Evolutionary conservation across 2,113 vertebrate genomes (phyloP).

Genomic region (Arvicanthis niloticus): DNA sequence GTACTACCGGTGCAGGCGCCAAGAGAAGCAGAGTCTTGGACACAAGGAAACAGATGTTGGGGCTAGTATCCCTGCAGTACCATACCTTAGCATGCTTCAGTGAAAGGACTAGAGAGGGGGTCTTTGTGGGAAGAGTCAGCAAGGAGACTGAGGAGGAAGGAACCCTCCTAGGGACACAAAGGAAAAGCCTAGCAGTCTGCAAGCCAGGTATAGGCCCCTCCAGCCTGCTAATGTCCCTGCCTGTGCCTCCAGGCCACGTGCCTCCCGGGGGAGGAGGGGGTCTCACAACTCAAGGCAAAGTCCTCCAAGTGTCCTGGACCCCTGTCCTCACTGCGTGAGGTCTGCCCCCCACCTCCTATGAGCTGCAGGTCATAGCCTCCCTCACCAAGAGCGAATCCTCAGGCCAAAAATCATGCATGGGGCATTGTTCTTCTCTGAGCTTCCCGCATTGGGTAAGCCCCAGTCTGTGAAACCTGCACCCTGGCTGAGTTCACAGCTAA

Average conservation of each 20-base stretch:
- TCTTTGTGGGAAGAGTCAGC: fast-evolving
- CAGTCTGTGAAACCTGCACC: constrained; percentile 86
- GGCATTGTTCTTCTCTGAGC: constrained; percentile 79
- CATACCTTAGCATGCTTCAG: no score
- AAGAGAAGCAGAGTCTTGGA: fast-evolving
- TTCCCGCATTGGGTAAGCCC: constrained; percentile 82
- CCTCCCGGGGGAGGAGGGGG: not conserved
- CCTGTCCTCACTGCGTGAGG: not conserved
- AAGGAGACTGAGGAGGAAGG: not conserved
- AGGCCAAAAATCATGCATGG: not conserved
- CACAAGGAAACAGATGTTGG: not conserved
- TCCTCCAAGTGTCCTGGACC: fast-evolving
- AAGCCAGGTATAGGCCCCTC: fast-evolving
- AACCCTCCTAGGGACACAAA: fast-evolving
- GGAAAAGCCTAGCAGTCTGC: not conserved
- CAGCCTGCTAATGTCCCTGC: not conserved
- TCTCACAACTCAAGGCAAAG: not conserved
- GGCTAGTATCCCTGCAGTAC: not conserved
- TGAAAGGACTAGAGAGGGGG: not conserved
- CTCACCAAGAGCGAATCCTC: not conserved
- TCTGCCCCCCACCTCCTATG: not conserved
- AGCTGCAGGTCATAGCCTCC: not conserved
- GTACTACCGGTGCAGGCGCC: fast-evolving
- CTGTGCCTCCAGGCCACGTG: fast-evolving
- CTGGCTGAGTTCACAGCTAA: constrained; percentile 90